A percentile compares a stretch with the other conserved stretches of the same genome.
Conservation (phyloP, 2,113 vertebrate species). For the Parus major region DNA sequence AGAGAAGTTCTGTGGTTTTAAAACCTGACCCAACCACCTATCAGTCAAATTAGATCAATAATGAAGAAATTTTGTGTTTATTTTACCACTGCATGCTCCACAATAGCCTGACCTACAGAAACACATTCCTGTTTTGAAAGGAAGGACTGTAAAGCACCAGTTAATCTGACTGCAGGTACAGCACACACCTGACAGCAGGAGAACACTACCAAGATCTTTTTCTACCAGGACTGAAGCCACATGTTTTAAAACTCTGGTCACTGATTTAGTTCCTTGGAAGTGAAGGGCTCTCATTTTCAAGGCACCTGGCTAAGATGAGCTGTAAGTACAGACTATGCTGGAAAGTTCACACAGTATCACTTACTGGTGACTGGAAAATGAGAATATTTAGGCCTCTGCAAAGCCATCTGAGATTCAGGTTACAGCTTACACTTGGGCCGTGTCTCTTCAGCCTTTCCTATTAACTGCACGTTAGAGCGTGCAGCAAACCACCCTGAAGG, state of each 20-base stretch:
- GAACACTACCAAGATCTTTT: background rate
- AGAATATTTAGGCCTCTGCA: background rate
- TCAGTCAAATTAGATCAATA: background rate
- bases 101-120: background rate
- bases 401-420: background rate
- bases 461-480: background rate
- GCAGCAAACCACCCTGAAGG: background rate
- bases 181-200: background rate
- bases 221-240: background rate
- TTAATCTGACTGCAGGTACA: background rate
- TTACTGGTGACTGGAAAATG: slow-evolving; percentile 14
- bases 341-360: slow-evolving; percentile 19
- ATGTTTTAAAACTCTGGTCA: background rate
- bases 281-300: background rate
- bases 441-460: background rate
- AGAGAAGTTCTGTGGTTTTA: background rate
- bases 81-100: background rate
- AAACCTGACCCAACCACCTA: background rate
- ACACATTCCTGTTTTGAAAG: background rate
- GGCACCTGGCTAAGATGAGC: background rate
- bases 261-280: background rate
- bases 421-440: background rate
- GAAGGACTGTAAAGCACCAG: background rate
- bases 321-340: background rate
- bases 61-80: background rate